A percentile compares a stretch with the other conserved stretches of the same genome.
Conservation (phyloP, 2,113 vertebrate genomes). For the Cariama cristata region DNA sequence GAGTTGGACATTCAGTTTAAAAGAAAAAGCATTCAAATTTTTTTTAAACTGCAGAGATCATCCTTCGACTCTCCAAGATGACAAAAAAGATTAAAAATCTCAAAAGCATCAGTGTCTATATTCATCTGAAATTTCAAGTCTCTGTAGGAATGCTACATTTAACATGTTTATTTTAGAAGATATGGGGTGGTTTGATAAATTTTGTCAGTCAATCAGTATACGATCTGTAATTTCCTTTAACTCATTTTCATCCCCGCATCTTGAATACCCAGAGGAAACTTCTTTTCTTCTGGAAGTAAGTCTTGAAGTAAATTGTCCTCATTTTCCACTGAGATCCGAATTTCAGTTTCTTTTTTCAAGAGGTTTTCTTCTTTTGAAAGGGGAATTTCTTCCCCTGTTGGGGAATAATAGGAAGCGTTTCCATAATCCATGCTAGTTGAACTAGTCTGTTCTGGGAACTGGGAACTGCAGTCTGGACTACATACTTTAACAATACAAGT, state of each 20-base stretch:
- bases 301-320: constrained; percentile 25
- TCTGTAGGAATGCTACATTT: not conserved
- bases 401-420: not conserved
- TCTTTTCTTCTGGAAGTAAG: constrained; percentile 22
- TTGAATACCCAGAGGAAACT: constrained; percentile 47
- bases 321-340: not conserved
- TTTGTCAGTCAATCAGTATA: not conserved
- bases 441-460: constrained; percentile 9
- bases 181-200: not conserved
- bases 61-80: not conserved
- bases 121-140: not conserved
- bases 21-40: not conserved
- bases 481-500: constrained; percentile 74
- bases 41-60: not conserved
- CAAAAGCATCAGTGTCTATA: not conserved
- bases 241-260: constrained; percentile 56
- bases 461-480: constrained; percentile 41
- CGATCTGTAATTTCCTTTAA: not conserved
- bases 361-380: constrained; percentile 71
- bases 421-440: not conserved
- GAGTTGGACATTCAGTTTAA: not conserved
- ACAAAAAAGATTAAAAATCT: not conserved
- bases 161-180: not conserved
- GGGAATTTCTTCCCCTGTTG: constrained; percentile 14
- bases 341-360: not conserved